Percentiles rank a stretch among this genome's conserved stretches.
These are phyloP conservation scores for Hyposoter didymator DNA, from an alignment of 2,888 invertebrate species.

Conservation along the genomic window DNA sequence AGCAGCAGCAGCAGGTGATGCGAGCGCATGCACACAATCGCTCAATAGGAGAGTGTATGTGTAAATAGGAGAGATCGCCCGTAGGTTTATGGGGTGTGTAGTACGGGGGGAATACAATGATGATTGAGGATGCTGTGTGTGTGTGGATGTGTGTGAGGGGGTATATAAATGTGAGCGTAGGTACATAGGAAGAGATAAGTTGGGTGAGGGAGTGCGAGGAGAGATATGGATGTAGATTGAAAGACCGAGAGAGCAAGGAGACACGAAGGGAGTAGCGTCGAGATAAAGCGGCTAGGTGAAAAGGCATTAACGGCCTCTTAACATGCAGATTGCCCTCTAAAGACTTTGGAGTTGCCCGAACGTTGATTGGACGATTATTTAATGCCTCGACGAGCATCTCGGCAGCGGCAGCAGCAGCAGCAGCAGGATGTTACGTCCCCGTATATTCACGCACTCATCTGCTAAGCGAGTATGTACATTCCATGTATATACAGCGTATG, in stretches of 20 bases:
- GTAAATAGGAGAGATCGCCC: neutral
- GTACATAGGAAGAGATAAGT: conserved; percentile 56
- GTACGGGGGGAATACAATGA: conserved; percentile 9
- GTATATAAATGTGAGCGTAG: neutral
- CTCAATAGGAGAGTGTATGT: conserved; percentile 1
- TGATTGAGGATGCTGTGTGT: conserved; percentile 40
- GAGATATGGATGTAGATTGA: conserved; percentile 35
- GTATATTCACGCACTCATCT: conserved; percentile 58
- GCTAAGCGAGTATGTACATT: conserved; percentile 7
- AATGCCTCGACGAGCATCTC: conserved; percentile 75
- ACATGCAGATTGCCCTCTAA: conserved; percentile 83
- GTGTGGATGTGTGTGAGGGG: neutral
- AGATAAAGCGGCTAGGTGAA: conserved; percentile 79
- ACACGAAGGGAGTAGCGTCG: conserved; percentile 51
- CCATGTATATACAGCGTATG: neutral
- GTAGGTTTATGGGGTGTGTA: conserved; percentile 12
- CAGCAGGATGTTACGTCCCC: conserved; percentile 60
- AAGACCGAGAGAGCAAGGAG: conserved; percentile 40
- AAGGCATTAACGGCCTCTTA: conserved; percentile 83
- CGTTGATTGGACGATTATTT: conserved; percentile 83
- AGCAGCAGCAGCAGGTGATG: conserved; percentile 40
- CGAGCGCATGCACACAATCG: conserved; percentile 10
- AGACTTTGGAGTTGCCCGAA: conserved; percentile 81
- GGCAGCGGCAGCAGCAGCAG: conserved; percentile 12
- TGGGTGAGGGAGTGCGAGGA: conserved; percentile 49